Percentiles rank a stretch among this genome's conserved stretches.
Conservation (phyloP, 2,888 invertebrate genomes). For the Uloborus plumipes region DNA sequence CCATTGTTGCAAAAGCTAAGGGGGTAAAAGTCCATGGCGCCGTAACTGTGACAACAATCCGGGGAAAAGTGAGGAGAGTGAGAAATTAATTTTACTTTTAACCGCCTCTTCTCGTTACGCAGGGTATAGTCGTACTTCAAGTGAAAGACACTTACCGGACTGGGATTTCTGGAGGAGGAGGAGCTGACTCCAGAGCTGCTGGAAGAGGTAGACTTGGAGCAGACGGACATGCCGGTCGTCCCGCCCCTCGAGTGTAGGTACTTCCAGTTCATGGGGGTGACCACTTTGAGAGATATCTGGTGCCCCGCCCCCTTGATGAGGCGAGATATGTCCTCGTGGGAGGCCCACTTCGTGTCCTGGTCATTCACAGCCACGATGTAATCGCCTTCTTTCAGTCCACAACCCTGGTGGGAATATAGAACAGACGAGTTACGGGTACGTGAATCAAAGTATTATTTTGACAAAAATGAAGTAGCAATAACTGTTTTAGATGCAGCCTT, state of each 20-base stretch:
- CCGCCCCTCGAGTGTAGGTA: constrained; percentile 65
- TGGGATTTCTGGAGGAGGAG: constrained; percentile 58
- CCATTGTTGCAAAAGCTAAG: too few species aligned
- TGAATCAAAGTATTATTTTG: too few species aligned
- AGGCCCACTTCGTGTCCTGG: constrained; percentile 92
- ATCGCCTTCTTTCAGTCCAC: constrained; percentile 92
- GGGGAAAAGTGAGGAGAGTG: too few species aligned
- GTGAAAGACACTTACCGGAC: constrained; percentile 32
- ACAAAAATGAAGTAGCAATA: too few species aligned
- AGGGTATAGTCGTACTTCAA: too few species aligned
- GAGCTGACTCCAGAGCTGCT: constrained; percentile 65
- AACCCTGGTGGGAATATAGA: constrained; percentile 12
- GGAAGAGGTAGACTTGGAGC: constrained; percentile 55
- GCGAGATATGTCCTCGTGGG: constrained; percentile 90
- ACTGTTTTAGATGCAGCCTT: too few species aligned
- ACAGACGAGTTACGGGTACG: not conserved
- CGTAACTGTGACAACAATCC: too few species aligned
- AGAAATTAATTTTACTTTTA: too few species aligned
- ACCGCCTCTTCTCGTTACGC: too few species aligned
- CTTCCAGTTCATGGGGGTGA: constrained; percentile 77
- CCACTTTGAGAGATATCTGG: constrained; percentile 84
- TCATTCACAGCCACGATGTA: constrained; percentile 90
- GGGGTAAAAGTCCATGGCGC: too few species aligned
- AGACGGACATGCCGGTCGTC: constrained; percentile 53
- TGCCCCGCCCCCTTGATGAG: constrained; percentile 84